A percentile compares a stretch with the other conserved stretches of the same genome.
Evolutionary conservation across 2,113 vertebrate species (phyloP).

Genomic region (Vanacampus margaritifer): DNA sequence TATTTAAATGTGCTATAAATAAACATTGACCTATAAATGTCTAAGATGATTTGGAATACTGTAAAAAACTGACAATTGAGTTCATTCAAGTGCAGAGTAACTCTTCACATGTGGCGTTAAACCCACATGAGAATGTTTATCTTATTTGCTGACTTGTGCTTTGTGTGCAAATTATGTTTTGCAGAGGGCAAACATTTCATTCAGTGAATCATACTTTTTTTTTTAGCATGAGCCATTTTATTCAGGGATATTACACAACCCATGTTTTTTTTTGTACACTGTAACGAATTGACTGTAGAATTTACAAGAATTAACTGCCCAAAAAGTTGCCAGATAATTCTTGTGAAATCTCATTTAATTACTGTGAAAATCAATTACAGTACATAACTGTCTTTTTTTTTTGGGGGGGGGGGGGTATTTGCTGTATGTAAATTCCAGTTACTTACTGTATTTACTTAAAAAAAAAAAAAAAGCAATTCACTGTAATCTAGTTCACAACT

Average conservation of each 20-base stretch:
- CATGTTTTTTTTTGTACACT: conserved; percentile 43
- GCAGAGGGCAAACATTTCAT: conserved; percentile 26
- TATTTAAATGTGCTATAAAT: too few relatives aligned
- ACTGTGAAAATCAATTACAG: too few relatives aligned
- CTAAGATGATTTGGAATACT: background rate
- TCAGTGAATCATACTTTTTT: conserved; percentile 34
- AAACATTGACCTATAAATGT: background rate
- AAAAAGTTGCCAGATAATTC: too few relatives aligned
- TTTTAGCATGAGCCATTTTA: conserved; percentile 30
- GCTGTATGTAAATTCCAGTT: too few relatives aligned
- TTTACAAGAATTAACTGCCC: too few relatives aligned
- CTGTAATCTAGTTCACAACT: too few relatives aligned
- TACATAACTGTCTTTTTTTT: too few relatives aligned
- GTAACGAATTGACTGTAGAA: too few relatives aligned
- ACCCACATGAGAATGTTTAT: conserved; percentile 27
- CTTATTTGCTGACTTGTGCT: conserved; percentile 22
- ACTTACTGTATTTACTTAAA: too few relatives aligned
- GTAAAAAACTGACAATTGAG: background rate
- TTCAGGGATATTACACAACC: conserved; percentile 55
- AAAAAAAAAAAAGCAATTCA: too few relatives aligned
- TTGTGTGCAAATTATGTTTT: conserved; percentile 26
- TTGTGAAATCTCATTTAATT: too few relatives aligned
- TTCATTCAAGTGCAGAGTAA: conserved; percentile 27
- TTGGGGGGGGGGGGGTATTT: too few relatives aligned
- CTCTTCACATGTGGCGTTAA: conserved; percentile 28